Base-by-base conservation (phyloP, 2,797 vertebrate species). In the Myotis pilosus region DNA sequence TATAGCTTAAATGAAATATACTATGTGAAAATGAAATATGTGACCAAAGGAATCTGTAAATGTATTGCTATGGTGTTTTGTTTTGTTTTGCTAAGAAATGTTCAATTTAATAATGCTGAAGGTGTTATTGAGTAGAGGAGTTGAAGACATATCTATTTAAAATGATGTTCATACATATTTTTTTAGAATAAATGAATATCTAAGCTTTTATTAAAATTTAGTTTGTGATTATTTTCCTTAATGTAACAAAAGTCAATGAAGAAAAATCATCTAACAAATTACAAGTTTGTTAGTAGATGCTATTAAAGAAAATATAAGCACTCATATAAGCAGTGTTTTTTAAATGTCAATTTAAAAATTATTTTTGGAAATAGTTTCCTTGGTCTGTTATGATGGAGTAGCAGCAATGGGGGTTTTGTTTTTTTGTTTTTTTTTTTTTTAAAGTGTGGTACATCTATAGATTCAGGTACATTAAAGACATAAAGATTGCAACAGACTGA, bases 221-320 rank as follows among this genome's bases (percentile, higher is more conserved):
- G n/a, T 71, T 93, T 62, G 7, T 84, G 53, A 47, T 71, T 95
- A 87, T 92, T 94, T 89, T 60, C 41, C 44, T 86, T 87, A 94
- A 51, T 80, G 10, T 81, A 91, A 93, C 19, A 68, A 79, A 96
- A 92, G 22, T 76, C 36, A 95, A 28, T 53, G 81, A 86, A 94
- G 51, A 22, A 94, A 95, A 85, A 76, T 85, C 13, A 75, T 57
- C 93, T 94, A 72, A 13, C 66, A 71, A 49, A 68, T 41, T 91
- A 55, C 3, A 81, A 66, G 28, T 84, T 80, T 86, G 57, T 69
- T 89, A 71, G 20, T 36, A 83, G 81, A 88, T 33, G 5, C 13
- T 44, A 91, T 55, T 85, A 72, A 90, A 78, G 81, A 94, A 85
- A 79, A 15, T 41, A 85, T 44, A 82, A 72, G 53, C 23, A 84